Evolutionary conservation across 35 echinoderm and acorn worm genomes (phyloP).

Genomic region (Nesometra sesokonis): DNA sequence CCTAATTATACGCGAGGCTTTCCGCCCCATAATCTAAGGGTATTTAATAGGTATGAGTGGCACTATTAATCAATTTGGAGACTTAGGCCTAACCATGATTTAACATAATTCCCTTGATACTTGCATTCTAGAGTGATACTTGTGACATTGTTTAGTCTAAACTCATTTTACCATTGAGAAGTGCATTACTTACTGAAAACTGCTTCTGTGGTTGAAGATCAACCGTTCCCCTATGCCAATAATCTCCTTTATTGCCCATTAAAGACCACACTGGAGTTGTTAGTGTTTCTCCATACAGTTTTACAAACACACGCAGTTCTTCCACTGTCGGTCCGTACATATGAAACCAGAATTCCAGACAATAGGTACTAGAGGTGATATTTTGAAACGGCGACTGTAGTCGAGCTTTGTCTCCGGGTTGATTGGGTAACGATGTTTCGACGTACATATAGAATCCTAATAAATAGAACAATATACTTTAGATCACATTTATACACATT

Average conservation of each 20-base stretch:
- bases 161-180: too few relatives aligned
- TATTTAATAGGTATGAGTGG: too few relatives aligned
- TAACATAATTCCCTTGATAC: too few relatives aligned
- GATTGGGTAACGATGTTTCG: neutral
- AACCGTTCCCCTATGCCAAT: conserved; percentile 56
- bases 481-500: too few relatives aligned
- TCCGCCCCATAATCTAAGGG: too few relatives aligned
- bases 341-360: conserved; percentile 85
- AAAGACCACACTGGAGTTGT: conserved; percentile 8
- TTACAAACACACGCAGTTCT: conserved; percentile 50
- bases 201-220: neutral
- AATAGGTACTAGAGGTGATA: conserved; percentile 1
- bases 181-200: neutral
- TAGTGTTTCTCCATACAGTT: neutral
- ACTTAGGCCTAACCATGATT: too few relatives aligned
- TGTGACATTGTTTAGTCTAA: too few relatives aligned
- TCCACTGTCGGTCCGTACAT: conserved; percentile 74
- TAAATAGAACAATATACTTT: too few relatives aligned
- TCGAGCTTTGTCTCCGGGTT: conserved; percentile 16
- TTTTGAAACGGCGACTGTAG: conserved; percentile 30
- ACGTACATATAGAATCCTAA: neutral
- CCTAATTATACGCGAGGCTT: too few relatives aligned
- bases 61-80: too few relatives aligned
- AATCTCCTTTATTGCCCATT: conserved; percentile 45
- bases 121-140: too few relatives aligned